Conservation (phyloP, 2,113 vertebrate genomes). For the Ictalurus punctatus region DNA sequence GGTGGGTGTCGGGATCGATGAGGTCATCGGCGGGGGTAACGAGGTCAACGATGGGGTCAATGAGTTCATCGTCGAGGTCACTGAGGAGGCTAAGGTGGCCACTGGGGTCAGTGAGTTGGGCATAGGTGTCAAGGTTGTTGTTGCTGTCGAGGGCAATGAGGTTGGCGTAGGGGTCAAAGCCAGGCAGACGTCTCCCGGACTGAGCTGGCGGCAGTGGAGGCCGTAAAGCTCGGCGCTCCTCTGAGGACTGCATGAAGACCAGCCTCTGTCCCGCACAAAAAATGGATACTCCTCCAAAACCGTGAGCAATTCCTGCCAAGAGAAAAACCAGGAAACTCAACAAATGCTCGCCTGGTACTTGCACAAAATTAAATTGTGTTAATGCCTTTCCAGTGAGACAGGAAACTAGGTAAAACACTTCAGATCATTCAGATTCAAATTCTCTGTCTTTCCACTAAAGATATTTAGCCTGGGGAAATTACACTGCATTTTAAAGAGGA, state of each 20-base stretch:
- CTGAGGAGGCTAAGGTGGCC: slow-evolving; percentile 60
- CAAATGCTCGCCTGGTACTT: background rate
- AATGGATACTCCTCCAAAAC: slow-evolving; percentile 80
- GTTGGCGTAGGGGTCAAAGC: slow-evolving; percentile 69
- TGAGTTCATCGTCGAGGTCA: slow-evolving; percentile 6
- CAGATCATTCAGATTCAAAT: background rate
- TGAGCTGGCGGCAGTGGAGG: slow-evolving; percentile 74
- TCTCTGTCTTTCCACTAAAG: background rate
- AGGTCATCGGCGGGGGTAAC: slow-evolving; percentile 8
- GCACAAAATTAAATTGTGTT: background rate
- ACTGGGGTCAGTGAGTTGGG: slow-evolving; percentile 65
- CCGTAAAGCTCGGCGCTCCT: slow-evolving; percentile 73
- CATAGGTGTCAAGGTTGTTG: background rate
- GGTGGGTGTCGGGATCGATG: background rate
- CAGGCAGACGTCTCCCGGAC: slow-evolving; percentile 74
- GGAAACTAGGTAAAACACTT: background rate
- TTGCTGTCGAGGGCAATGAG: slow-evolving; percentile 11
- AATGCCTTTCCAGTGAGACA: background rate
- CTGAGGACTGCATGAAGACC: slow-evolving; percentile 78
- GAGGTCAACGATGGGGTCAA: slow-evolving; percentile 13
- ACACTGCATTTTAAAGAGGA: background rate
- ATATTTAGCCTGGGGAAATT: background rate
- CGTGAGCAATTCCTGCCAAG: slow-evolving; percentile 74
- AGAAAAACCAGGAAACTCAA: slow-evolving; percentile 51
- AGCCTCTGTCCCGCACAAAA: slow-evolving; percentile 75